Evolutionary conservation across 2,113 vertebrate genomes (phyloP), one percentile per base, ranked within the genome.

Genomic region (Dipodomys spectabilis): DNA sequence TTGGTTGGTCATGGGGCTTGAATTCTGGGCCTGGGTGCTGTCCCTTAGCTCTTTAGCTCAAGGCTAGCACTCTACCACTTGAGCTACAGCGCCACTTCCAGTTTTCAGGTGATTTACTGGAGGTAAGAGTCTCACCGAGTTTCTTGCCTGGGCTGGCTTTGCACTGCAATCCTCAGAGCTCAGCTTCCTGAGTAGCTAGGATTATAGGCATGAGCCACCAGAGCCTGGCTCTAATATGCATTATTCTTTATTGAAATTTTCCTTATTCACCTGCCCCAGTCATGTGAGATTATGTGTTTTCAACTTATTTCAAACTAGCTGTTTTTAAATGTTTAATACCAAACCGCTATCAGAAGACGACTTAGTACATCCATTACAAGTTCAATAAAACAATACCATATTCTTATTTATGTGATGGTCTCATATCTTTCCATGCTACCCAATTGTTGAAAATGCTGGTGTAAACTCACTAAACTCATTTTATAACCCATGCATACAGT

Each of bases 281-380:
- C n/a, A 72, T 78, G 1, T 81, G n/a, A 57, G 53, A 86, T 53
- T 86, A 30, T 32, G 18, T 68, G 23, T 88, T 92, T 30, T 91
- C 39, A 83, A 92, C 75, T n/a, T 88, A 32, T 10, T 73, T 93
- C 53, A 82, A 94, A 57, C 6, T 44, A 86, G 32, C 60, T 0
- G 77, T 88, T 94, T 65, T 86, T 4, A 80, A 90, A 83, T 12
- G 82, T 82, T 20, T 93, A 23, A 77, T 9, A 97, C 28, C 18
- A 90, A 89, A 27, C 13, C 69, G 90, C 19, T 45, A 39, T 32
- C 67, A 78, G 32, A 80, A 92, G 86, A 35, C n/a, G 75, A 88
- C 7, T 86, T 94, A 11, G 65, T 65, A 94, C 9, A 79, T 79
- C 10, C 5, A 93, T 32, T 35, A 87, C 80, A 86, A 90, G 30